These are phyloP conservation scores for Polymixis flavicincta DNA, from an alignment of 2,888 invertebrate species.

Conservation along the genomic window DNA sequence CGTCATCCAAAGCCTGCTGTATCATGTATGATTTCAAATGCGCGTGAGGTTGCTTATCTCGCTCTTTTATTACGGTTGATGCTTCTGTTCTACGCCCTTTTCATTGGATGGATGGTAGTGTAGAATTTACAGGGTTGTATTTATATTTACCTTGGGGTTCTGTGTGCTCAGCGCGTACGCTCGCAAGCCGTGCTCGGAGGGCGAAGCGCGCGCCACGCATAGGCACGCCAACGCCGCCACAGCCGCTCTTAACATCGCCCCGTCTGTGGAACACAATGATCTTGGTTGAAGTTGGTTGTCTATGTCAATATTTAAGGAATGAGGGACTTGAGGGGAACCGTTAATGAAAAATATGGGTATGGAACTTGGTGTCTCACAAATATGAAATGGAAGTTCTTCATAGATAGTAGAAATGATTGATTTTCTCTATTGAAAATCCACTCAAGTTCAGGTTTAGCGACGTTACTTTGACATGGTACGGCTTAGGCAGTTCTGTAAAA, in stretches of 20 bases:
- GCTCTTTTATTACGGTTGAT: neutral
- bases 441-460: neutral
- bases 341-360: conserved; percentile 30
- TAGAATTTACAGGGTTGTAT: conserved; percentile 59
- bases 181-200: conserved; percentile 81
- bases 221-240: conserved; percentile 89
- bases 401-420: neutral
- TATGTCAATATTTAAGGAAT: conserved; percentile 51
- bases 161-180: conserved; percentile 78
- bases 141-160: conserved; percentile 81
- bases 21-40: neutral
- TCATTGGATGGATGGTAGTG: conserved; percentile 13
- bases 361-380: neutral
- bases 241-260: conserved; percentile 88
- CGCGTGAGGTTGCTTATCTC: conserved; percentile 21
- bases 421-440: neutral
- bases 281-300: conserved; percentile 38
- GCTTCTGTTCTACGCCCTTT: conserved; percentile 24
- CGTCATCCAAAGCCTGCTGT: too few relatives aligned
- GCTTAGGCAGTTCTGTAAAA: neutral
- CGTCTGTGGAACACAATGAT: conserved; percentile 74
- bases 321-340: conserved; percentile 23
- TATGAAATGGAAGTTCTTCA: neutral
- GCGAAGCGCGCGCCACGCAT: conserved; percentile 87
- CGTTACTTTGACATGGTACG: neutral